Evolutionary conservation across 2,888 invertebrate genomes (phyloP).

Genomic region (Agrotis clavis): DNA sequence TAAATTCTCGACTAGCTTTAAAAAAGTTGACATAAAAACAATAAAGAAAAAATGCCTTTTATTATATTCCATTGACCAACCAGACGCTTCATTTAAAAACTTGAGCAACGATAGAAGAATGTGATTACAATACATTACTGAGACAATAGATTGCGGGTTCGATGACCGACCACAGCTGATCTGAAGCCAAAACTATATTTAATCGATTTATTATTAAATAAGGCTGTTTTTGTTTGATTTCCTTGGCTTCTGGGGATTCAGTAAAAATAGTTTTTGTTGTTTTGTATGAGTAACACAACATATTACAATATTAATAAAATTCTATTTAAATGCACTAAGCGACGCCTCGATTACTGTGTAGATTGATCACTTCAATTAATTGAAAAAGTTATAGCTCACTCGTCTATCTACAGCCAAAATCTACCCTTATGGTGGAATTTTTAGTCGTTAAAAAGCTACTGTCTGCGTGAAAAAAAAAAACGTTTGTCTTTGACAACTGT

Average conservation of each 20-base stretch:
- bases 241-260: constrained; percentile 3
- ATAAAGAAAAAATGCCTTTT: constrained; percentile 32
- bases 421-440: background rate
- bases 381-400: too few species aligned
- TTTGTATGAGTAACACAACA: background rate
- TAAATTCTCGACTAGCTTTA: constrained; percentile 33
- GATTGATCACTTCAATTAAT: too few species aligned
- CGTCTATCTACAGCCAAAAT: background rate
- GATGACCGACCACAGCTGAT: constrained; percentile 65
- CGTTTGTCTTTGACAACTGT: constrained; percentile 3
- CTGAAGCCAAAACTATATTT: constrained; percentile 59
- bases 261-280: constrained; percentile 11
- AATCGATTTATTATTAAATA: constrained; percentile 47
- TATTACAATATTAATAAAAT: too few species aligned
- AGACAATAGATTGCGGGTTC: constrained; percentile 64
- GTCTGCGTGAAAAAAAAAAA: constrained; percentile 2
- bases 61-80: constrained; percentile 40
- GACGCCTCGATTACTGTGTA: too few species aligned
- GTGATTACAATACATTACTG: constrained; percentile 66
- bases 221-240: constrained; percentile 32
- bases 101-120: constrained; percentile 65
- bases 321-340: too few species aligned
- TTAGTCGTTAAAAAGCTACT: background rate
- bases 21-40: constrained; percentile 3
- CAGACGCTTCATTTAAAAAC: constrained; percentile 57